Evolutionary conservation across 2,888 invertebrate genomes (phyloP).

Genomic region (Philaethria dido): DNA sequence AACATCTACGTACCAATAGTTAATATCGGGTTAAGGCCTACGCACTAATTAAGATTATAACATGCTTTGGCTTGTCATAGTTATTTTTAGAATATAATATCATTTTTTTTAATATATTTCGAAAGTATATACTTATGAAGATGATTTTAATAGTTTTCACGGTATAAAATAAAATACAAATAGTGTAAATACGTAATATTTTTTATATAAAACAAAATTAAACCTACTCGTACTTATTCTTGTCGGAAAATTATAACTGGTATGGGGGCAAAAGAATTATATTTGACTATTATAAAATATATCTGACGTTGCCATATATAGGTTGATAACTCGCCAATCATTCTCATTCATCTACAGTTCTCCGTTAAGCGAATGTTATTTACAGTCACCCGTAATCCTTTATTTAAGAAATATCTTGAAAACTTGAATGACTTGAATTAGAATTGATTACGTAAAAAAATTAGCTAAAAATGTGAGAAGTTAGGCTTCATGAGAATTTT

Average conservation of each 20-base stretch:
- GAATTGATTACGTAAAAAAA: background rate
- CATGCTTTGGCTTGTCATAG: background rate
- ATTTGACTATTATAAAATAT: no score
- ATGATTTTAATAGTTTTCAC: no score
- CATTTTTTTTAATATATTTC: background rate
- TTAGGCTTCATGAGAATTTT: no score
- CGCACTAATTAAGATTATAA: conserved; percentile 21
- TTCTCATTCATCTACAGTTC: background rate
- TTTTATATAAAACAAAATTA: no score
- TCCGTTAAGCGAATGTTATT: background rate
- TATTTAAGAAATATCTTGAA: background rate
- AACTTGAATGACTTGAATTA: no score
- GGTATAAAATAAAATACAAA: no score
- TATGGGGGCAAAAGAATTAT: background rate
- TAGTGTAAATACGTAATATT: no score
- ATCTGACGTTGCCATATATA: background rate
- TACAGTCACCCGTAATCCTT: background rate
- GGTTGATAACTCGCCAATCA: background rate
- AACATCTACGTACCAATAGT: conserved; percentile 27
- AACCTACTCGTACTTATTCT: background rate
- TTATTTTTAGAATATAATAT: conserved; percentile 6
- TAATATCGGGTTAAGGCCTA: conserved; percentile 28
- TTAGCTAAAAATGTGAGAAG: no score
- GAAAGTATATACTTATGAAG: no score
- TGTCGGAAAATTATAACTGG: background rate